Base-by-base conservation (phyloP, 30 jellyfish, hydroid and myxozoan genomes). In the Catostylus mosaicus region DNA sequence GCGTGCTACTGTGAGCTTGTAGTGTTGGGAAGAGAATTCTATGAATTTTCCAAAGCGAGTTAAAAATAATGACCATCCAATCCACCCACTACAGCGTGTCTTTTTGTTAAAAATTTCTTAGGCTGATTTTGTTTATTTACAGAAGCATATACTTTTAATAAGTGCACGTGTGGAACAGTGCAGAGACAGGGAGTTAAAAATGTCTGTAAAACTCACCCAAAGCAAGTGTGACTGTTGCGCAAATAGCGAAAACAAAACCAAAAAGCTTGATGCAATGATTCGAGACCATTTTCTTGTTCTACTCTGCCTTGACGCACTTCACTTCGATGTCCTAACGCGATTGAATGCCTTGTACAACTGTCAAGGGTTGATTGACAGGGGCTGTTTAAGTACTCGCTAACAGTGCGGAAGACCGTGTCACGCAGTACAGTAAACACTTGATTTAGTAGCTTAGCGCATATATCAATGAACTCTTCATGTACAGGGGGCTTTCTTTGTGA, bases 361-460 rank as follows among this genome's bases (percentile, higher is more conserved):
- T 45, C 81, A 30, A 5, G 35, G 30, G 4, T 54, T 78, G 89
- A 78, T 64, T 61, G 89, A 78, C 89, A 78, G 20, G 73, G 31
- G 61, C 82, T 66, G 89, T 46, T 78, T 78, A 78, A 62, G 82
- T 78, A 78, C 78, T 65, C 80, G 46, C 89, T 19, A 50, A 64
- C 64, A 24, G 82, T 33, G 67, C 89, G 89, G 89, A 78, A 78
- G 89, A 78, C 38, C 89, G 32, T 78, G 82, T 78, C 89, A 78
- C 73, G 69, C 73, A 1, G 78, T 33, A 30, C 74, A 40, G 89
- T 66, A 78, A 78, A 78, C 89, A 78, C 89, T 62, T 64, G 71
- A 45, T 78, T 64, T 78, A 26, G 73, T 48, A 26, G 73, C 82
- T 78, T 62, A 64, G 33, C 69, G 33, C 20, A 78, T 64, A 81